Evolutionary conservation across 2,888 invertebrate genomes (phyloP), one percentile per base, ranked within the genome.

Genomic region (Drosophila sordidula): DNA sequence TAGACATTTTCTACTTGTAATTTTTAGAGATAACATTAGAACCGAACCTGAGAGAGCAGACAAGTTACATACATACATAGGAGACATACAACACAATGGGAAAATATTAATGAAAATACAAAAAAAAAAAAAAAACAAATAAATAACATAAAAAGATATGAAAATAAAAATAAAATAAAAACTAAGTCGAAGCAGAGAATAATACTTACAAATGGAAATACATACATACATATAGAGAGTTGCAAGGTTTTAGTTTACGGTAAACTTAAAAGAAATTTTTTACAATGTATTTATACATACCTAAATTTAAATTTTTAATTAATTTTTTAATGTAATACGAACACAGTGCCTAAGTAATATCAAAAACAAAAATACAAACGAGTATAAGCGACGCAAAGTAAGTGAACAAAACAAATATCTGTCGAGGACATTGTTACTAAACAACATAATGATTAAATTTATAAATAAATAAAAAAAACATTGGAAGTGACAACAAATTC

Each of bases 281-380:
- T 81, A 86, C 82, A 86, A 89, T 83, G 79, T 88, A 89, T 89
- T 85, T 84, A 88, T 88, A 88, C 88, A 82, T 83, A 89, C 86
- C 86, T 90, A 90, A 87, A 88, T 90, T 89, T 90, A 89, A 90
- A 89, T 80, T 87, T 90, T 89, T 86, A 90, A 89, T 90, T 89
- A 90, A 89, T 90, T 90, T 82, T 90, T 91, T 90, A 90, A 90
- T 90, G 87, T 91, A 90, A 90, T 91, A 91, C 91, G 91, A 91
- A 91, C 91, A 91, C 91, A 91, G 91, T 91, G 91, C 91, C 91
- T 91, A 91, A 91, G 90, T 91, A 91, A 91, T 91, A 90, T 91
- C 85, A 85, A 85, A 84, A 81, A 78, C 63, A 62, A 77, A 72
- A 74, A 61, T 50, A 70, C 61, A 72, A 86, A 86, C 74, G 73